These are phyloP conservation scores for Campaea margaritaria DNA, from an alignment of 2,888 invertebrate genomes.

Conservation along the genomic window DNA sequence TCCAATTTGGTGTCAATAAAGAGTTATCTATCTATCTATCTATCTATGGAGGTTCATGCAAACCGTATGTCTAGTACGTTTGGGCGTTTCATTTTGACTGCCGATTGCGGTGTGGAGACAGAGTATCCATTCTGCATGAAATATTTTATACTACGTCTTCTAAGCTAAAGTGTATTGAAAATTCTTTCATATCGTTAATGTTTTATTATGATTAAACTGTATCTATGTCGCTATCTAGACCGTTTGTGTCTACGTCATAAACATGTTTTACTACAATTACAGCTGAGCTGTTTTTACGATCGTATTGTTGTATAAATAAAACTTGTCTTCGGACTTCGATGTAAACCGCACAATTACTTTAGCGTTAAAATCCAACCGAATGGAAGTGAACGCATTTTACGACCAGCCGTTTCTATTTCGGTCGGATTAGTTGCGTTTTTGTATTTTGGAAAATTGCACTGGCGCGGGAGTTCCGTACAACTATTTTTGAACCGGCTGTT, in stretches of 20 bases:
- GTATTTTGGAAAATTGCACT: slow-evolving; percentile 13
- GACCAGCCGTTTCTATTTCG: slow-evolving; percentile 46
- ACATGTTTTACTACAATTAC: neutral
- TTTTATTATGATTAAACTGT: neutral
- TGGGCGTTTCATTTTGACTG: no score
- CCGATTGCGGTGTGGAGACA: no score
- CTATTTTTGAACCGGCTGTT: no score
- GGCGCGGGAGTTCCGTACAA: no score
- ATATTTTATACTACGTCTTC: no score
- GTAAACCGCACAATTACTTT: slow-evolving; percentile 73
- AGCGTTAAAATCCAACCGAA: slow-evolving; percentile 57
- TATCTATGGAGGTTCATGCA: no score
- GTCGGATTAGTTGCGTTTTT: slow-evolving; percentile 41
- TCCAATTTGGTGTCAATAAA: no score
- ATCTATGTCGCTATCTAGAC: neutral
- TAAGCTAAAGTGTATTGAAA: no score
- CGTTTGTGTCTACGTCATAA: neutral
- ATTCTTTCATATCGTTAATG: no score
- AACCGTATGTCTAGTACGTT: no score
- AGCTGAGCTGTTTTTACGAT: neutral
- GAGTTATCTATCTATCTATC: no score
- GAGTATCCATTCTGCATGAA: no score
- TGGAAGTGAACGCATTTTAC: slow-evolving; percentile 44
- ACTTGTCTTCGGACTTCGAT: slow-evolving; percentile 59
- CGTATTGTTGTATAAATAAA: slow-evolving; percentile 5